Base-by-base conservation (phyloP, 1,140 invertebrate genomes). In the Callitettix versicolor region DNA sequence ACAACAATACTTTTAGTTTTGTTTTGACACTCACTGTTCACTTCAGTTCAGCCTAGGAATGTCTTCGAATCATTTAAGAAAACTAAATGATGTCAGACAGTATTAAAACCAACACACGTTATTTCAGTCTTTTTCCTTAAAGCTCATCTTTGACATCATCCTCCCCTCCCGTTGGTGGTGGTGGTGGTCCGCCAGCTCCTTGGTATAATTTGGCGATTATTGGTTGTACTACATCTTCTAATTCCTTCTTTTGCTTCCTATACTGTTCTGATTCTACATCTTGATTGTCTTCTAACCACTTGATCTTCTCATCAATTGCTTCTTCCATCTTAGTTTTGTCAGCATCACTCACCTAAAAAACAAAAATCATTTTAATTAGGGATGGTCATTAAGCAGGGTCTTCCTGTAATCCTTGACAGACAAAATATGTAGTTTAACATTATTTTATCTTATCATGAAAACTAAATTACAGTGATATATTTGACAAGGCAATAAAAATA, bases 161-260 rank as follows among this genome's bases (percentile, higher is more conserved):
- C 41, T 65, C 67, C 4, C 69, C 75, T 1, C 72, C 76, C 1
- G 72, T 76, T 2, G 79, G 77, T 18, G 84, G 81, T 51, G 85
- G 82, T 2, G 83, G 81, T n/a, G 79, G 78, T 48, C 82, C 85
- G 20, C 84, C 88, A 42, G 82, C 75, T 41, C 85, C 85, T 68
- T 95, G 89, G 72, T 99, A 99, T 46, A 99, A 73, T 75, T 99
- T 99, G 17, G 91, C 85, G 66, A 98, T 95, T 66, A 98, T 98
- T 9, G 96, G 96, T 67, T 98, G 91, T 5, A 97, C 92, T 53
- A 96, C 82, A 63, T 92, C 86, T 70, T 96, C 93, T 9, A 99
- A 72, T 66, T 94, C 86, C 69, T 98, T 99, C 84, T 99, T 99
- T 67, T 98, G 91, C 68, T 89, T 87, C 68, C 95, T 94, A 73